phyloP scores from a whole-genome alignment of 2,113 vertebrate genomes.

The Paraplagusia blochii region DNA sequence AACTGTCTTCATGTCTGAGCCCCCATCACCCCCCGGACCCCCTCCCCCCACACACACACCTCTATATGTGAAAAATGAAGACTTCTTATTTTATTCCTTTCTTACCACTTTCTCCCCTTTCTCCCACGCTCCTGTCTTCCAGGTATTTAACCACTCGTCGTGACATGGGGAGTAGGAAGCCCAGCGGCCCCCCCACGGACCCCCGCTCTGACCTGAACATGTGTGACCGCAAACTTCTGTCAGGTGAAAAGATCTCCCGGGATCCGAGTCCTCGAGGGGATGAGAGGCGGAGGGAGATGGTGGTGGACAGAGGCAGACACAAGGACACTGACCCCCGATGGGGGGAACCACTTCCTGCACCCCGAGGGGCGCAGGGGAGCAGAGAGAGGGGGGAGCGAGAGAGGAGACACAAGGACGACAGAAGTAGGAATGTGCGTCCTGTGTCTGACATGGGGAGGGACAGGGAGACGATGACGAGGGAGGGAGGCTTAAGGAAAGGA shows the following conservation, averaged over 20 bases:
- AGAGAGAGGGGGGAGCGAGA: conserved; percentile 40
- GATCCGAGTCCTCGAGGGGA: conserved; percentile 62
- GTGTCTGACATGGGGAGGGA: conserved; percentile 16
- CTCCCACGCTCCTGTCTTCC: no score
- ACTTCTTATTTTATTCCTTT: no score
- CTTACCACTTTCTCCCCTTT: no score
- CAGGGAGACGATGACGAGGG: no score
- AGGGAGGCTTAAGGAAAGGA: conserved; percentile 46
- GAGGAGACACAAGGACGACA: conserved; percentile 32
- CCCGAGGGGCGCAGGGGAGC: no score
- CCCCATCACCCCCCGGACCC: neutral
- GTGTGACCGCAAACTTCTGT: conserved; percentile 52
- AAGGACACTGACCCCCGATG: conserved; percentile 38
- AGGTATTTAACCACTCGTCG: conserved; percentile 68
- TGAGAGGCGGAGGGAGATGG: conserved; percentile 47
- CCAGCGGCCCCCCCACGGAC: conserved; percentile 56
- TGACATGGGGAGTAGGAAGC: conserved; percentile 71
- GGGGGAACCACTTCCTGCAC: conserved; percentile 29
- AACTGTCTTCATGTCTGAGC: no score
- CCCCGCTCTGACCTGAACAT: conserved; percentile 52
- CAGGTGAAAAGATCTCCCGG: conserved; percentile 51
- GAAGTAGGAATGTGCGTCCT: conserved; percentile 34
- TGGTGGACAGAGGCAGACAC: conserved; percentile 41
- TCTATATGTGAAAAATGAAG: no score
- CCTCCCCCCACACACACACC: no score